Evolutionary conservation across 92 coral and sea anemone species (phyloP).

Genomic region (Muricea muricata): DNA sequence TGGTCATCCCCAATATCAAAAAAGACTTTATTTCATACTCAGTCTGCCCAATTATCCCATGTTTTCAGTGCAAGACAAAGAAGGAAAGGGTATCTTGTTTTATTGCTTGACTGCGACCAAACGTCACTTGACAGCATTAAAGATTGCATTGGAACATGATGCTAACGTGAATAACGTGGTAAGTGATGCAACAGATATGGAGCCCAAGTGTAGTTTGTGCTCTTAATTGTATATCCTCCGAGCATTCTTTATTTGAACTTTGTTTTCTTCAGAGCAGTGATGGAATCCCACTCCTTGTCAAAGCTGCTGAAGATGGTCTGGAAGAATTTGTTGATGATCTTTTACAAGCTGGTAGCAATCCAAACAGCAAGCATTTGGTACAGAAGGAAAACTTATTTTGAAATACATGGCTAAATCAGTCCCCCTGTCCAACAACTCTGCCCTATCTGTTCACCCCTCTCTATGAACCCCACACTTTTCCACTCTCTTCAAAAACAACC

Average conservation of each 20-base stretch:
- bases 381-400: background rate
- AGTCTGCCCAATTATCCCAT: too few species aligned
- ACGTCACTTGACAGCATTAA: conserved; percentile 85
- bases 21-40: too few species aligned
- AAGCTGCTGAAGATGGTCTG: conserved; percentile 84
- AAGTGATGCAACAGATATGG: conserved; percentile 37
- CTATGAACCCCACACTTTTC: too few species aligned
- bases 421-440: too few species aligned
- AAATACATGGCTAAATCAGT: too few species aligned
- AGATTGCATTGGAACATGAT: conserved; percentile 82
- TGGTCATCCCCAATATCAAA: too few species aligned
- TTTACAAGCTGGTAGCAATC: conserved; percentile 84
- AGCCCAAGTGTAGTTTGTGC: too few species aligned
- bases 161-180: conserved; percentile 93
- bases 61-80: conserved; percentile 77
- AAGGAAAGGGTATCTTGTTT: conserved; percentile 93
- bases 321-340: conserved; percentile 76
- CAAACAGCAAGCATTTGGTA: conserved; percentile 83
- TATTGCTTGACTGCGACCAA: conserved; percentile 91
- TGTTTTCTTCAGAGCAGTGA: conserved; percentile 71
- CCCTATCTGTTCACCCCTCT: too few species aligned
- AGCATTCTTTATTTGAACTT: too few species aligned
- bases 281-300: conserved; percentile 83
- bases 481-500: background rate
- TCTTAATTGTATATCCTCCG: too few species aligned